Evolutionary conservation across 2,888 invertebrate species (phyloP).

Genomic region (Harmothoe impar): DNA sequence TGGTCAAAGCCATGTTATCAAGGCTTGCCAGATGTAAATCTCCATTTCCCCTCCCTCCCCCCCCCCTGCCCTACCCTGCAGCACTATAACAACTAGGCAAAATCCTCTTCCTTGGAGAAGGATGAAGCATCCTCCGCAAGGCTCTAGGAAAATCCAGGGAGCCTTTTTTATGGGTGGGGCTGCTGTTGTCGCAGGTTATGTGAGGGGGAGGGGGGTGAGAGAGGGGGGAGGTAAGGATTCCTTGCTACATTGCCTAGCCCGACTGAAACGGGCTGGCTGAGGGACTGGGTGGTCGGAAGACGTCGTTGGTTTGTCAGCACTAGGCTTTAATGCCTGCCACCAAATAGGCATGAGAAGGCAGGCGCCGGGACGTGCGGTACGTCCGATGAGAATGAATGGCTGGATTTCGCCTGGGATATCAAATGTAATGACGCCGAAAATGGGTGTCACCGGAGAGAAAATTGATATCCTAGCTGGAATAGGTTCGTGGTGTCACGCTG

Average conservation of each 20-base stretch:
- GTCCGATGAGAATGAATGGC: neutral
- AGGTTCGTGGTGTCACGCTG: neutral
- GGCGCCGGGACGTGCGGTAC: neutral
- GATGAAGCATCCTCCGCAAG: neutral
- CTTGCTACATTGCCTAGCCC: too few species aligned
- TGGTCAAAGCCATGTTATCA: neutral
- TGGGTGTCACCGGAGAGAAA: constrained; percentile 45
- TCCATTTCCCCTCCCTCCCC: neutral
- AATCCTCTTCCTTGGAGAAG: neutral
- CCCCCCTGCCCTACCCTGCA: too few species aligned
- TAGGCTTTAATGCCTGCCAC: neutral
- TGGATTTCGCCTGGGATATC: constrained; percentile 5
- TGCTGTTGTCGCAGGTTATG: too few species aligned
- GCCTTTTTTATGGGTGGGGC: neutral
- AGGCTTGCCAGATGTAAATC: neutral
- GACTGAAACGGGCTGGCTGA: neutral
- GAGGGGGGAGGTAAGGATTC: too few species aligned
- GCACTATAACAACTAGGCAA: neutral
- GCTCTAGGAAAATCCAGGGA: neutral
- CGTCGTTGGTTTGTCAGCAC: neutral
- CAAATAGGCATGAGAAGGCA: neutral
- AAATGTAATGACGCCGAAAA: constrained; percentile 35
- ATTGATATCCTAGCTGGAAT: constrained; percentile 2
- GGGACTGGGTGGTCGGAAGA: neutral
- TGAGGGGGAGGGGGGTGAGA: neutral